Percentiles rank a stretch among this genome's conserved stretches.
Evolutionary conservation across 2,113 vertebrate species (phyloP).

Genomic region (Psammodynastes pulverulentus): DNA sequence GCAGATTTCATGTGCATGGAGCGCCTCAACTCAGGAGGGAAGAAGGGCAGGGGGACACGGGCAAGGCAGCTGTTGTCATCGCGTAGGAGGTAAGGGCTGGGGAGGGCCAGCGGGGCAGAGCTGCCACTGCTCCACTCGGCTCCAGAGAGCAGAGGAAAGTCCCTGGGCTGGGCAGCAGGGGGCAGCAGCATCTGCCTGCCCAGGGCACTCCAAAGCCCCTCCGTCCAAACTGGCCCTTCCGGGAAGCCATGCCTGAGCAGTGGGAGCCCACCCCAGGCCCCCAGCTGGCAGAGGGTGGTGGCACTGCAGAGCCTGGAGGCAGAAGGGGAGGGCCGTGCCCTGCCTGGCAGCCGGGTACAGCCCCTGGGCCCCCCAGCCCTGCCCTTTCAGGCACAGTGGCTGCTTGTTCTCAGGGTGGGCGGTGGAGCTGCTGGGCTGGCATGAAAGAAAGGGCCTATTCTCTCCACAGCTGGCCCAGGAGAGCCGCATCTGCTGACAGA

Average conservation of each 20-base stretch:
- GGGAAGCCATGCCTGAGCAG: not conserved
- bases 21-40: not conserved
- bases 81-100: not conserved
- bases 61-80: not conserved
- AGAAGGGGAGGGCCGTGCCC: not conserved
- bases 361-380: not conserved
- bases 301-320: not conserved
- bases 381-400: slow-evolving; percentile 24
- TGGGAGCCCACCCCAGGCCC: not conserved
- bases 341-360: not conserved
- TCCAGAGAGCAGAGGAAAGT: not conserved
- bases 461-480: slow-evolving; percentile 14
- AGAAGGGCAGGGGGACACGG: not conserved
- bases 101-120: not conserved
- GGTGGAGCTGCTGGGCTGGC: not conserved
- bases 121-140: not conserved
- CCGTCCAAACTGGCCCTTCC: not conserved
- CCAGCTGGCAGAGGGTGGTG: not conserved
- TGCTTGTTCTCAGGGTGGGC: slow-evolving; percentile 27
- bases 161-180: not conserved
- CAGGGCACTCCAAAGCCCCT: not conserved
- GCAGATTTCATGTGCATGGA: not conserved
- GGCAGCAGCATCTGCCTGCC: not conserved
- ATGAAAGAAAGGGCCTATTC: slow-evolving; percentile 25
- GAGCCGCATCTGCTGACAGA: slow-evolving; percentile 23